Evolutionary conservation across 2,113 vertebrate genomes (phyloP).

Genomic region (Cinclus mexicanus): DNA sequence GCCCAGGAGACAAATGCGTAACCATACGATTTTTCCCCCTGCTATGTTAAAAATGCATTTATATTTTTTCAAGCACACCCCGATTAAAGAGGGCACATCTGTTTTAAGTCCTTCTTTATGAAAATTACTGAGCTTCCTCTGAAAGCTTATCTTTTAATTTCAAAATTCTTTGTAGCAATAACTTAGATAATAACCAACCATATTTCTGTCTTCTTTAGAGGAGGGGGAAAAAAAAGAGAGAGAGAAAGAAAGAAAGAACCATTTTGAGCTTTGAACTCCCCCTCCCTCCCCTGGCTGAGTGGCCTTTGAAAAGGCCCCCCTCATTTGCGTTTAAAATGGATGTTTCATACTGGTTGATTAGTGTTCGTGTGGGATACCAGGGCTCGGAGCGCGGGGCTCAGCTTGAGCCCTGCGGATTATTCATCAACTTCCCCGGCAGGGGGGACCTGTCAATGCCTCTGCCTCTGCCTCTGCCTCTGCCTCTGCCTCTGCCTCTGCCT

Average conservation of each 20-base stretch:
- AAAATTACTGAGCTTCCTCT: constrained; percentile 74
- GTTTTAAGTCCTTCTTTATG: constrained; percentile 79
- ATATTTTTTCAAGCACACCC: constrained; percentile 68
- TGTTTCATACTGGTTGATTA: constrained; percentile 78
- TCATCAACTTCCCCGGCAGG: constrained; percentile 85
- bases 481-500: too few relatives aligned
- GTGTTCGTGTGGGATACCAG: constrained; percentile 74
- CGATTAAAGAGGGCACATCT: constrained; percentile 77
- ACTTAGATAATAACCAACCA: constrained; percentile 77
- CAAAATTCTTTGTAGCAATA: constrained; percentile 77
- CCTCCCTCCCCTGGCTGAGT: constrained; percentile 60
- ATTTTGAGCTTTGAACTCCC: constrained; percentile 75
- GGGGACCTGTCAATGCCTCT: constrained; percentile 56
- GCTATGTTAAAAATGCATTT: constrained; percentile 72
- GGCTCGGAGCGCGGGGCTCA: constrained; percentile 74
- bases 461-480: too few relatives aligned
- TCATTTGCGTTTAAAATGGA: constrained; percentile 81
- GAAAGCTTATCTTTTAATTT: constrained; percentile 80
- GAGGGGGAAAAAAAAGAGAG: background rate
- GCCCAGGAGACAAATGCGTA: constrained; percentile 45
- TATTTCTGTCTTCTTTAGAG: constrained; percentile 73
- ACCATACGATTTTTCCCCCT: constrained; percentile 54
- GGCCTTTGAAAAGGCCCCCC: constrained; percentile 70
- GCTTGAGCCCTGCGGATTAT: constrained; percentile 80
- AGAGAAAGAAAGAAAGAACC: constrained; percentile 32